Base-by-base conservation (phyloP, 1,140 invertebrate genomes). In the Ladona fulva region DNA sequence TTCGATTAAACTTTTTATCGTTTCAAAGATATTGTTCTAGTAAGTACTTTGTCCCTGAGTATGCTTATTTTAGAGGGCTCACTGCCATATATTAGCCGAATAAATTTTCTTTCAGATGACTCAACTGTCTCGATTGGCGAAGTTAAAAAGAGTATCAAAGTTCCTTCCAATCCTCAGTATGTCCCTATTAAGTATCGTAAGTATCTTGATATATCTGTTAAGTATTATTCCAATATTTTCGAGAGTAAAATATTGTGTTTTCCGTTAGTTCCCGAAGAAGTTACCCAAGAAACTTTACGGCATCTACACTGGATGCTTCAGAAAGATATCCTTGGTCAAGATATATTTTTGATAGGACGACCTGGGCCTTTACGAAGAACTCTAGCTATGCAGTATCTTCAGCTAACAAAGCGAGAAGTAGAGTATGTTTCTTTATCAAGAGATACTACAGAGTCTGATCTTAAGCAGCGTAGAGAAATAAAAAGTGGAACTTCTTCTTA, bases 381-480 rank as follows among this genome's bases (percentile, higher is more conserved):
- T 81, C 84, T 98, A 74, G 95, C 94, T 7, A 88, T 98, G 84
- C 91, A 95, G 81, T 98, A 93, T 85, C 86, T 94, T 79, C 94
- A 99, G 85, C 82, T 99, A 25, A 96, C 94, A 0, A 90, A 93
- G 78, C 87, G 94, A 77, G 97, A 99, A 87, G 86, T 95, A 42
- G 97, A 99, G 83, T 99, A 97, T 86, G 91, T 99, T 25, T 92
- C 96, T 3, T 86, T 99, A 29, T 97, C 96, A 37, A 86, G 97
- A 80, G 97, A 99, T 83, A 98, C 97, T 5, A 99, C 97, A 0
- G 97, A 99, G 85, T 93, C 94, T 24, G 97, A 99, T 86, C 87
- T 99, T 14, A 99, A 99, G 84, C 97, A 99, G 84, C 87, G 97
- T 77, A 88, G 97, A 82, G 97, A 99, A 86, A 98, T 99, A 79